Evolutionary conservation across 2,113 vertebrate genomes (phyloP).

Genomic region (Oriolus oriolus): DNA sequence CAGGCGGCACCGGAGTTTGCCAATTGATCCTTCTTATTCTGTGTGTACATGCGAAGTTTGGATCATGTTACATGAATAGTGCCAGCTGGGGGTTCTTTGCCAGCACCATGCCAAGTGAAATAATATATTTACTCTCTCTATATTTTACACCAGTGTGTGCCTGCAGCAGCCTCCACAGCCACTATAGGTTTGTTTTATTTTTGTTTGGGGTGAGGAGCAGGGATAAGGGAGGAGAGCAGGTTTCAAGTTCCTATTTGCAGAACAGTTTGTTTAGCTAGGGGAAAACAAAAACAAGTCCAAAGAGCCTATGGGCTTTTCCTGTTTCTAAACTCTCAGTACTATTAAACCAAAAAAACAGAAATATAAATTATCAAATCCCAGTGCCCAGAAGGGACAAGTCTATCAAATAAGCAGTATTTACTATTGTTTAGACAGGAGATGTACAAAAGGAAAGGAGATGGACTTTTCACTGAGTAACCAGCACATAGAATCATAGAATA

Average conservation of each 20-base stretch:
- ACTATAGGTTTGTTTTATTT: slow-evolving; percentile 79
- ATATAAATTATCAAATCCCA: slow-evolving; percentile 71
- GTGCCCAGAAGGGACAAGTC: slow-evolving; percentile 72
- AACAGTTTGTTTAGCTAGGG: slow-evolving; percentile 76
- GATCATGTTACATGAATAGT: slow-evolving; percentile 94
- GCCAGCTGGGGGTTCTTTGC: slow-evolving; percentile 85
- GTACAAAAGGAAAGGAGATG: slow-evolving; percentile 51
- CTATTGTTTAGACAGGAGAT: slow-evolving; percentile 62
- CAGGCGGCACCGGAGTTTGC: slow-evolving; percentile 93
- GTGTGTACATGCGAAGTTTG: slow-evolving; percentile 92
- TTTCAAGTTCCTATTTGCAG: slow-evolving; percentile 77
- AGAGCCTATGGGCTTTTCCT: slow-evolving; percentile 82
- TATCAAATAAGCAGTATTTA: slow-evolving; percentile 80
- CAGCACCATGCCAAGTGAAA: slow-evolving; percentile 94
- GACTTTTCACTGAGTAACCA: slow-evolving; percentile 65
- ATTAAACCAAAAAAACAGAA: slow-evolving; percentile 80
- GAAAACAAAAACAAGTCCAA: slow-evolving; percentile 78
- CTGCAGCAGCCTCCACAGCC: slow-evolving; percentile 93
- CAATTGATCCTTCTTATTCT: slow-evolving; percentile 92
- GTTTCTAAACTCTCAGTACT: slow-evolving; percentile 80
- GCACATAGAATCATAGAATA: slow-evolving; percentile 1
- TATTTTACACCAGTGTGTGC: slow-evolving; percentile 98
- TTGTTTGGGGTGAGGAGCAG: slow-evolving; percentile 76
- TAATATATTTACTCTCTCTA: slow-evolving; percentile 88
- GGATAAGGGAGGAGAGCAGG: slow-evolving; percentile 78